Evolutionary conservation across 2,113 vertebrate species (phyloP).

Genomic region (Syngnathus floridae): DNA sequence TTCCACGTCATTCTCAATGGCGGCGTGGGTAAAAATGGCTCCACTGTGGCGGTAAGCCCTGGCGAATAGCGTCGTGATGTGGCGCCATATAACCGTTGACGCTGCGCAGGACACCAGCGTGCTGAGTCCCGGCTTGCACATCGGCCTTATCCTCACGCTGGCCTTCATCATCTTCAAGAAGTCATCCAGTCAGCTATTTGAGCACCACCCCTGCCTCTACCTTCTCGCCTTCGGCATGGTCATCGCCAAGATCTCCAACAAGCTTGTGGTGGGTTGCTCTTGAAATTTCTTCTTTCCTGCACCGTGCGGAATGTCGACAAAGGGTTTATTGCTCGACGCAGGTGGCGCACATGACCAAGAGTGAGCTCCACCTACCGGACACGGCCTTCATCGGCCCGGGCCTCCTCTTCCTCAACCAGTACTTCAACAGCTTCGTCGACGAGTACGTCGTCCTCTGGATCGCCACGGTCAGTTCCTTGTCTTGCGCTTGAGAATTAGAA

Average conservation of each 20-base stretch:
- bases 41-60: conserved; percentile 88
- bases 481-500: background rate
- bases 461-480: conserved; percentile 77
- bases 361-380: conserved; percentile 87
- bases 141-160: conserved; percentile 82
- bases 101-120: conserved; percentile 88
- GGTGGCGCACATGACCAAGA: conserved; percentile 97
- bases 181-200: conserved; percentile 85
- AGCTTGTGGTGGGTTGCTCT: conserved; percentile 81
- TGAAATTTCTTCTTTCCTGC: no score
- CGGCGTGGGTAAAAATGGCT: conserved; percentile 94
- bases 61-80: background rate
- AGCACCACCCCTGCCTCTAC: conserved; percentile 90
- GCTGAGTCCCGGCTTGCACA: conserved; percentile 86
- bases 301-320: no score
- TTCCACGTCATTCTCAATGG: conserved; percentile 90
- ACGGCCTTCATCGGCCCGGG: conserved; percentile 91
- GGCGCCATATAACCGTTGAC: background rate
- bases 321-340: conserved; percentile 27
- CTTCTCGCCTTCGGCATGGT: conserved; percentile 88
- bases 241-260: conserved; percentile 91
- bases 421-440: conserved; percentile 90
- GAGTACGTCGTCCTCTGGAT: conserved; percentile 90
- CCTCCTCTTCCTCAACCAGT: conserved; percentile 94
- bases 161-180: conserved; percentile 95